A percentile compares a stretch with the other conserved stretches of the same genome.
Evolutionary conservation across 2,888 invertebrate genomes (phyloP).

Genomic region (Megalurothrips usitatus): DNA sequence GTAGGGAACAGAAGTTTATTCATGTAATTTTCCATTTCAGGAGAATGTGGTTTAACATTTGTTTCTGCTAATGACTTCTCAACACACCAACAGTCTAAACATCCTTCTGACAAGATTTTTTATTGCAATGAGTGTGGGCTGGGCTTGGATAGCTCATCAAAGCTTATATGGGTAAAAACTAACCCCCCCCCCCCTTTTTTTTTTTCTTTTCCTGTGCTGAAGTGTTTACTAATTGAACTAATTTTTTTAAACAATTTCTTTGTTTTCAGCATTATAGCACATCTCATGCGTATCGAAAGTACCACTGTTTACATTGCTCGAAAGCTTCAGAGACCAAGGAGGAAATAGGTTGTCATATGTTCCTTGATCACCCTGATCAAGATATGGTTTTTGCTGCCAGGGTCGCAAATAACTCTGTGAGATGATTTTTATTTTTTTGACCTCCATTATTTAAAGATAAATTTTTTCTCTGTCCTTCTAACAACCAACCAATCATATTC

Average conservation of each 20-base stretch:
- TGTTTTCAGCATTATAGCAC: constrained; percentile 43
- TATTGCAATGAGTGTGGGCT: neutral
- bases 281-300: constrained; percentile 49
- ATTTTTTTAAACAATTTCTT: neutral
- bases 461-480: neutral
- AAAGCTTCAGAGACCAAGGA: constrained; percentile 45
- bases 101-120: neutral
- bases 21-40: no score
- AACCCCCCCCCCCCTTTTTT: neutral
- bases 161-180: constrained; percentile 41
- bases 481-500: neutral
- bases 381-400: constrained; percentile 19
- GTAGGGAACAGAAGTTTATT: no score
- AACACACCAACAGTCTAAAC: constrained; percentile 45
- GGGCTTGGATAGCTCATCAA: neutral
- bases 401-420: neutral
- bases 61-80: constrained; percentile 48
- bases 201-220: neutral
- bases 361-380: constrained; percentile 46
- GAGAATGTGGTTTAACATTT: constrained; percentile 39
- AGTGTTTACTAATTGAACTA: neutral
- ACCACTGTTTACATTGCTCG: constrained; percentile 52
- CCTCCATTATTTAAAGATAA: neutral
- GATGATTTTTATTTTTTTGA: neutral
- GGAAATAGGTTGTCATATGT: constrained; percentile 51